A percentile compares a stretch with the other conserved stretches of the same genome.
These are phyloP conservation scores for Stercorarius parasiticus DNA, from an alignment of 2,113 vertebrate genomes.

Conservation along the genomic window DNA sequence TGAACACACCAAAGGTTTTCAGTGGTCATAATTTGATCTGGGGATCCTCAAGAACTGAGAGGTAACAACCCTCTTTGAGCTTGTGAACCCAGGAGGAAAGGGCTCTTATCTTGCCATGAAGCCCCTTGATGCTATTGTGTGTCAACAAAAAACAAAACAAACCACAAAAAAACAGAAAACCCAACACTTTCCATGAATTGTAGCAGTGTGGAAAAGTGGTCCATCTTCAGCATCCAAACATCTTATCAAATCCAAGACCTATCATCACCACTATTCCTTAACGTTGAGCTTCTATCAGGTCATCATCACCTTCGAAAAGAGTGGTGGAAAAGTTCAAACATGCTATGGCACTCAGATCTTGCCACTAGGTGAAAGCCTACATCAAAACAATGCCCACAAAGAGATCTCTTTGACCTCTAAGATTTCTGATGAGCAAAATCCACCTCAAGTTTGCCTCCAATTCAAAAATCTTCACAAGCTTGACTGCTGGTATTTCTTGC, in stretches of 20 bases:
- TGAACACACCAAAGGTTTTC: not conserved
- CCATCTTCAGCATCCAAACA: not conserved
- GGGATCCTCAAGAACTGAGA: not conserved
- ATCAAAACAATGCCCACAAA: not conserved
- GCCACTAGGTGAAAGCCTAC: not conserved
- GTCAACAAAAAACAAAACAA: not conserved
- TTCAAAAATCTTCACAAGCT: not conserved
- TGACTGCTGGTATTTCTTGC: not conserved
- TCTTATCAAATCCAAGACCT: not conserved
- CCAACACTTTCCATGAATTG: not conserved
- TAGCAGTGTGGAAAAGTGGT: not conserved
- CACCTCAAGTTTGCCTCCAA: not conserved
- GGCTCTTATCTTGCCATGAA: not conserved
- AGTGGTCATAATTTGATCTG: not conserved
- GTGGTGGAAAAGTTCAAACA: not conserved
- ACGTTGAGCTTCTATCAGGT: not conserved
- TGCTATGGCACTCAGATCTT: not conserved
- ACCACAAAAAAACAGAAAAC: not conserved
- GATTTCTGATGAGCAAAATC: not conserved
- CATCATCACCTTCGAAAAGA: not conserved
- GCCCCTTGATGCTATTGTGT: not conserved
- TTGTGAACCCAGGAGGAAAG: not conserved
- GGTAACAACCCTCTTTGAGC: not conserved
- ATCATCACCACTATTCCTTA: not conserved
- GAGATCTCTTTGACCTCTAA: not conserved